Conservation (phyloP, 1,140 invertebrate species). For the Drosophila trapezifrons region DNA sequence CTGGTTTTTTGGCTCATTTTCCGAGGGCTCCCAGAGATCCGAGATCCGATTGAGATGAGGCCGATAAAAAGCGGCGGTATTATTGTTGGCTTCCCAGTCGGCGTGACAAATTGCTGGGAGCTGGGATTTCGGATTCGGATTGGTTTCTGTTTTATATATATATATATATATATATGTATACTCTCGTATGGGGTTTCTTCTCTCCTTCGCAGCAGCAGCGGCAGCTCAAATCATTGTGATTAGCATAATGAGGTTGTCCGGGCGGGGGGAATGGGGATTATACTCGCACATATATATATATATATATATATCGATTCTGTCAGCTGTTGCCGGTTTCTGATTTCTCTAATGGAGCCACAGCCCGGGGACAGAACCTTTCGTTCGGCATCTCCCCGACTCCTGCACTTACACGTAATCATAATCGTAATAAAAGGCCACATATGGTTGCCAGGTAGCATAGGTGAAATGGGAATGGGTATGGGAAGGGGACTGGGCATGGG, state of each 20-base stretch:
- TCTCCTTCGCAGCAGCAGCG: background rate
- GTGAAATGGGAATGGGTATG: conserved; percentile 13
- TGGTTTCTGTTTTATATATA: conserved; percentile 14
- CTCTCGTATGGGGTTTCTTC: conserved; percentile 4
- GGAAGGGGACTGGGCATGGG: background rate
- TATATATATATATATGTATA: background rate
- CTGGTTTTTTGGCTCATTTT: conserved; percentile 21
- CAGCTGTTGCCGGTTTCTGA: conserved; percentile 54
- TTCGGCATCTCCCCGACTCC: conserved; percentile 10
- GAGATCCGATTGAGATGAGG: conserved; percentile 31
- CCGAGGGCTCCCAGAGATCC: conserved; percentile 50
- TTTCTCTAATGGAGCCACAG: conserved; percentile 52
- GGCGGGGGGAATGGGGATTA: conserved; percentile 1
- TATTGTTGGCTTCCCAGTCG: conserved; percentile 28
- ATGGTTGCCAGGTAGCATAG: conserved; percentile 55
- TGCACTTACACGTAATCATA: conserved; percentile 79
- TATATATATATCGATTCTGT: conserved; percentile 44
- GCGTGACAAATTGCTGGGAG: conserved; percentile 71
- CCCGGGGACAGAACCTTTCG: conserved; percentile 29
- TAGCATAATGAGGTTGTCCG: conserved; percentile 72
- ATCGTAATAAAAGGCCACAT: conserved; percentile 78
- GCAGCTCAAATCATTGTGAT: conserved; percentile 74
- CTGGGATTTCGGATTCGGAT: conserved; percentile 17
- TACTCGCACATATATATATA: background rate
- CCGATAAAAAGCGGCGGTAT: conserved; percentile 48